Conservation (phyloP, 2,113 vertebrate genomes). For the Xenotilapia flavipinnis region DNA sequence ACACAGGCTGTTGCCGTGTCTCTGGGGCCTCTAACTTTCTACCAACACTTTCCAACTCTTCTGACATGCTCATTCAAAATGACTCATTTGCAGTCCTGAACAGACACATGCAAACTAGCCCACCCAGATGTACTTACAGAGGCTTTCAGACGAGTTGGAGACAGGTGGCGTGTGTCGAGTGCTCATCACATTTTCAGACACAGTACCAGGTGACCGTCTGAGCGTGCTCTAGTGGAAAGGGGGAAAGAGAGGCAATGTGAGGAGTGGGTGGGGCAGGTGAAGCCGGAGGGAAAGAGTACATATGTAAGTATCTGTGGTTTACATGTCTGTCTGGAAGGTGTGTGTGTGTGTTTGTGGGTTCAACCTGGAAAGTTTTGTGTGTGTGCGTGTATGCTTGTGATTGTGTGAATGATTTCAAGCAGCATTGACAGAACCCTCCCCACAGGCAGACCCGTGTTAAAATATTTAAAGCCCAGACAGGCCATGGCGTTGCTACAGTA, state of each 20-base stretch:
- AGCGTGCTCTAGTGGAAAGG: conserved; percentile 8
- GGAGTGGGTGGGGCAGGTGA: background rate
- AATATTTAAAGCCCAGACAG: conserved; percentile 70
- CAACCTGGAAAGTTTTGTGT: background rate
- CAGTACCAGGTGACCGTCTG: conserved; percentile 29
- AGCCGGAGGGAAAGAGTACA: background rate
- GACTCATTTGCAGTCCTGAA: background rate
- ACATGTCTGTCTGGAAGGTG: conserved; percentile 33
- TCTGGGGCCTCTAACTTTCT: background rate
- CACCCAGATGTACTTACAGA: background rate
- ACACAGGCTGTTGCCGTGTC: conserved; percentile 1
- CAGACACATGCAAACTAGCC: background rate
- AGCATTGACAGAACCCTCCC: conserved; percentile 31
- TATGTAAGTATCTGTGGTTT: conserved; percentile 41
- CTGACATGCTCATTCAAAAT: background rate
- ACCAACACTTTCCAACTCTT: background rate
- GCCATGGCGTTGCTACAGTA: conserved; percentile 49
- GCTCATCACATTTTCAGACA: conserved; percentile 28
- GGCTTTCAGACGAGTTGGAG: background rate
- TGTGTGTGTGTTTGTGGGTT: background rate
- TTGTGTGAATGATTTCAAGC: background rate
- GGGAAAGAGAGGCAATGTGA: background rate
- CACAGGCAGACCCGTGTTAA: conserved; percentile 47
- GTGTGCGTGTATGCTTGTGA: background rate
- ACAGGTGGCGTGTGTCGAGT: conserved; percentile 23